Evolutionary conservation across 2,888 invertebrate species (phyloP).

Genomic region (Matsumyia berberina): DNA sequence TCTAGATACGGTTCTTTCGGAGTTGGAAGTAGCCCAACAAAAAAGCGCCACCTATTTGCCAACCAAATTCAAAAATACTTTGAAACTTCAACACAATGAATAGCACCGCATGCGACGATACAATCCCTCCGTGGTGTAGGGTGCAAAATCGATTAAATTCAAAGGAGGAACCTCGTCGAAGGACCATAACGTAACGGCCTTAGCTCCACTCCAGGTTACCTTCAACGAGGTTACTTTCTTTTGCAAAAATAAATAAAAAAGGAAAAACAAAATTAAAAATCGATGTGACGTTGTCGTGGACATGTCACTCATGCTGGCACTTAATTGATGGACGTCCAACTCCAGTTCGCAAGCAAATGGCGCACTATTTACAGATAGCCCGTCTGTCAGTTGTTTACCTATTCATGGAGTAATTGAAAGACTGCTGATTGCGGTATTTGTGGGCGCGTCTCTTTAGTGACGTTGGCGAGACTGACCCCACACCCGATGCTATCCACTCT

Average conservation of each 20-base stretch:
- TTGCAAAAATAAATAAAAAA: slow-evolving; percentile 15
- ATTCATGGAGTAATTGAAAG: slow-evolving; percentile 66
- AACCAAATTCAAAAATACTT: slow-evolving; percentile 42
- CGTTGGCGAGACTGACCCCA: slow-evolving; percentile 86
- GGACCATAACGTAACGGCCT: slow-evolving; percentile 30
- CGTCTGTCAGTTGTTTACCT: slow-evolving; percentile 61
- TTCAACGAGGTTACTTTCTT: slow-evolving; percentile 54
- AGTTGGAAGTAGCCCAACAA: slow-evolving; percentile 61
- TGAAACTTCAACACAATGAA: slow-evolving; percentile 43
- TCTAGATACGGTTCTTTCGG: slow-evolving; percentile 27
- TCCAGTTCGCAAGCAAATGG: slow-evolving; percentile 54
- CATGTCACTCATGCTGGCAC: slow-evolving; percentile 65
- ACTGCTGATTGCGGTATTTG: slow-evolving; percentile 76
- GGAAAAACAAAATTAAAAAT: slow-evolving; percentile 47
- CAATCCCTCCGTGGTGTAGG: not conserved
- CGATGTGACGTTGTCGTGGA: slow-evolving; percentile 55
- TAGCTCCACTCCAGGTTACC: slow-evolving; percentile 25
- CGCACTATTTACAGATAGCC: slow-evolving; percentile 14
- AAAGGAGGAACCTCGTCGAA: slow-evolving; percentile 42
- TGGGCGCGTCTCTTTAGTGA: slow-evolving; percentile 82
- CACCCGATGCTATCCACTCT: slow-evolving; percentile 90
- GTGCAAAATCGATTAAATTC: slow-evolving; percentile 54
- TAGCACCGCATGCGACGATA: slow-evolving; percentile 21
- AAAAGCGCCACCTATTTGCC: slow-evolving; percentile 33
- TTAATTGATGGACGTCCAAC: slow-evolving; percentile 65